phyloP scores from a whole-genome alignment of 2,888 invertebrate species.

The Linnaemya tessellans region DNA sequence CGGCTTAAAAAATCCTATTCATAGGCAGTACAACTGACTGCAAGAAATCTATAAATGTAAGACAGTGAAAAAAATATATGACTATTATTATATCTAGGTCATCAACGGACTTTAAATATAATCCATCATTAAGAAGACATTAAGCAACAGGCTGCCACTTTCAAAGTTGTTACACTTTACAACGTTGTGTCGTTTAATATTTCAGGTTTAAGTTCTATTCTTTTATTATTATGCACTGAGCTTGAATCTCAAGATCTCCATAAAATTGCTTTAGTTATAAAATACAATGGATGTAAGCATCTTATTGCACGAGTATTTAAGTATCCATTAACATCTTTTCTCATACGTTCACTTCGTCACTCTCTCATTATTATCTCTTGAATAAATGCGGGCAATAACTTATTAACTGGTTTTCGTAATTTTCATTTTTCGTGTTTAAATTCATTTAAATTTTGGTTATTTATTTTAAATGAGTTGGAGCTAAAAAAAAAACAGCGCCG shows the following conservation, averaged over 20 bases:
- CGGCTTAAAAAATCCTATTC: no score
- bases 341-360: constrained; percentile 4
- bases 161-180: not conserved
- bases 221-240: not conserved
- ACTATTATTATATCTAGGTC: not conserved
- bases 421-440: not conserved
- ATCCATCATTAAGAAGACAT: constrained; percentile 23
- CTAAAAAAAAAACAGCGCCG: not conserved
- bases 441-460: not conserved
- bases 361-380: not conserved
- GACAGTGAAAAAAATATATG: not conserved
- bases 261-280: constrained; percentile 8
- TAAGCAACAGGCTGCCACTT: not conserved
- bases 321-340: constrained; percentile 32
- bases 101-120: not conserved
- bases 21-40: not conserved
- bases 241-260: not conserved
- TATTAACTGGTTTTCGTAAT: constrained; percentile 28
- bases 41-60: not conserved
- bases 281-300: not conserved
- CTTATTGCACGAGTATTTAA: not conserved
- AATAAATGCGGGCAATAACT: constrained; percentile 43
- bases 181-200: not conserved
- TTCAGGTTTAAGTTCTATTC: not conserved
- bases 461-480: not conserved